Base-by-base conservation (phyloP, 2,888 invertebrate genomes). In the Trachelus tabidus region DNA sequence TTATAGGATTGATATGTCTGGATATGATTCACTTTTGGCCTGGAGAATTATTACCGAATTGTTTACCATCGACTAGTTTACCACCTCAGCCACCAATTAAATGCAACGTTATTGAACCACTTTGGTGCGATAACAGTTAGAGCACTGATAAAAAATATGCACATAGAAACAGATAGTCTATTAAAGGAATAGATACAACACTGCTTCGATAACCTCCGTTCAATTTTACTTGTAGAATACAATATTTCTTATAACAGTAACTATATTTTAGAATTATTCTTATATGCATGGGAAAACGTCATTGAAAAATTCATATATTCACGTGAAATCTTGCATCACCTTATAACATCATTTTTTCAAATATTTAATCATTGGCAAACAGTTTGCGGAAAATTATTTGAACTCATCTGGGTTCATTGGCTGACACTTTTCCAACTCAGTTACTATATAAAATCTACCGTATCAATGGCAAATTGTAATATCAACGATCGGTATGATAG, bases 31-130 rank as follows among this genome's bases (percentile, higher is more conserved):
- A 90, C 68, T 79, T 91, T 30, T 90, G 90, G 90, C 90, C 90
- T 9, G 90, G 90, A 33, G 90, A 90, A 85, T 90, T 89, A 79
- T 82, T 90, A 74, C 90, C 90, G 1, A 87, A 82, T 9, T 82
- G 81, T 6, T 73, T 90, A 15, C 89, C 90, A 0, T 81, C 83
- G 1, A 82, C 82, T 3, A 82, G 81, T 34, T 83, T 87, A 6
- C 80, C 85, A 1, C 86, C 87, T 11, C 80, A 85, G n/a, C 87
- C 88, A 12, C 90, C 88, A 1, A 79, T 88, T 6, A 89, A 86
- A 78, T 90, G 90, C 71, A 89, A 86, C 34, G 83, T 90, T 4
- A 91, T 91, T 37, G 90, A 90, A 79, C 90, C 90, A 1, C 85
- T 86, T 40, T 90, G 90, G 90, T 85, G 81, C 12, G 89, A 89